These are phyloP conservation scores for Pristionchus japonicus DNA, from an alignment of 2,888 invertebrate genomes.

Conservation along the genomic window DNA sequence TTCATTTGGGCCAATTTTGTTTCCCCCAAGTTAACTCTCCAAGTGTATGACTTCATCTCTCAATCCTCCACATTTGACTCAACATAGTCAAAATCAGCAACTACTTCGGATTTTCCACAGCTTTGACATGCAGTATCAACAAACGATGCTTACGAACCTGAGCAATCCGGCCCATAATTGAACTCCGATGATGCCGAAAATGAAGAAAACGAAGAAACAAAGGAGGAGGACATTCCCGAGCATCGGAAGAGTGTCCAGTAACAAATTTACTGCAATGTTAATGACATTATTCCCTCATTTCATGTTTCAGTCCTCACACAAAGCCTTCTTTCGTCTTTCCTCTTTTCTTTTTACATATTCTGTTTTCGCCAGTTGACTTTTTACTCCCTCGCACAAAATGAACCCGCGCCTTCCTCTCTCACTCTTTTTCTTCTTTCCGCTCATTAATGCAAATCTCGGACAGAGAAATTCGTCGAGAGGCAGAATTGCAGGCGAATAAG, in stretches of 20 bases:
- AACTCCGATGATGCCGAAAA: conserved; percentile 99
- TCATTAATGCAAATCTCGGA: conserved; percentile 38
- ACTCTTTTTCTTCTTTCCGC: not conserved
- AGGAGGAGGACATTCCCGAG: conserved; percentile 94
- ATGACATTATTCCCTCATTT: not conserved
- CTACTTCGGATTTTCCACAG: not conserved
- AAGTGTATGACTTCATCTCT: not conserved
- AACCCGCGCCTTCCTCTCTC: conserved; percentile 7
- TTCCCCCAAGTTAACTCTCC: not conserved
- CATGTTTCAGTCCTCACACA: not conserved
- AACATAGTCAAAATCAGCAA: not conserved
- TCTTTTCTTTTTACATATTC: not conserved
- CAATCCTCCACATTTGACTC: no score
- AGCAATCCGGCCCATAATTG: conserved; percentile 99
- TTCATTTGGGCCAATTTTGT: not conserved
- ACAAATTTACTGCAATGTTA: conserved; percentile 88
- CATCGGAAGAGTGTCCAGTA: conserved; percentile 98
- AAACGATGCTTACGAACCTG: conserved; percentile 81
- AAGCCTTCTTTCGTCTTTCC: not conserved
- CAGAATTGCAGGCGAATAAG: not conserved
- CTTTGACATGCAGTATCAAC: no score
- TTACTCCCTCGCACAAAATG: conserved; percentile 5
- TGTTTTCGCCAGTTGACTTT: not conserved
- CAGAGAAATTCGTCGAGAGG: not conserved
- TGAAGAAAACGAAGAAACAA: conserved; percentile 99